Conservation (phyloP, 2,888 invertebrate species). For the Hirtodrosophila histrioides region DNA sequence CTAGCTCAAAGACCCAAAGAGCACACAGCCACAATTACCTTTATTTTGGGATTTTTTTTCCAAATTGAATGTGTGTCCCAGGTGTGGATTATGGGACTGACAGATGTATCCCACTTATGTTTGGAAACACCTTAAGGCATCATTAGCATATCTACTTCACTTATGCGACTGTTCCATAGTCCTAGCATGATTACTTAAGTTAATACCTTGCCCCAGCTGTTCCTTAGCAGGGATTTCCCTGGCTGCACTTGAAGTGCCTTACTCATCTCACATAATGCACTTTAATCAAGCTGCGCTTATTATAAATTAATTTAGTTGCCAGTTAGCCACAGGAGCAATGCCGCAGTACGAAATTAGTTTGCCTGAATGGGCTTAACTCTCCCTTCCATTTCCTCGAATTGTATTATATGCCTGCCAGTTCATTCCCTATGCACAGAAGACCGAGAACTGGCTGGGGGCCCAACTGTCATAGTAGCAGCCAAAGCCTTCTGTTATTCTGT, state of each 20-base stretch:
- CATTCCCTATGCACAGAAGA: constrained; percentile 33
- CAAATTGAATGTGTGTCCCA: constrained; percentile 13
- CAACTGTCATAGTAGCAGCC: constrained; percentile 6
- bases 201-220: too few relatives aligned
- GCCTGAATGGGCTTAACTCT: constrained; percentile 44
- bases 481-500: not conserved
- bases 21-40: constrained; percentile 24
- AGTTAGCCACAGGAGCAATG: constrained; percentile 25
- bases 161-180: not conserved
- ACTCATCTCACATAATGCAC: constrained; percentile 24
- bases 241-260: not conserved
- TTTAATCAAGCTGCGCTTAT: constrained; percentile 57
- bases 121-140: not conserved
- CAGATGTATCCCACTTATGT: not conserved
- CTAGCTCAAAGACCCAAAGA: constrained; percentile 12
- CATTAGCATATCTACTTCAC: not conserved
- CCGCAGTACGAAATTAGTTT: constrained; percentile 47
- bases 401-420: not conserved
- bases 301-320: constrained; percentile 63
- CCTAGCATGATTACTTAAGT: not conserved
- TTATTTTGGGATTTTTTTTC: constrained; percentile 7
- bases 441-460: not conserved
- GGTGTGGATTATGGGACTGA: constrained; percentile 1
- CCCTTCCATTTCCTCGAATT: too few relatives aligned
- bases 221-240: not conserved